Base-by-base conservation (phyloP, 2,797 vertebrate species). In the Coregonus suidteri region DNA sequence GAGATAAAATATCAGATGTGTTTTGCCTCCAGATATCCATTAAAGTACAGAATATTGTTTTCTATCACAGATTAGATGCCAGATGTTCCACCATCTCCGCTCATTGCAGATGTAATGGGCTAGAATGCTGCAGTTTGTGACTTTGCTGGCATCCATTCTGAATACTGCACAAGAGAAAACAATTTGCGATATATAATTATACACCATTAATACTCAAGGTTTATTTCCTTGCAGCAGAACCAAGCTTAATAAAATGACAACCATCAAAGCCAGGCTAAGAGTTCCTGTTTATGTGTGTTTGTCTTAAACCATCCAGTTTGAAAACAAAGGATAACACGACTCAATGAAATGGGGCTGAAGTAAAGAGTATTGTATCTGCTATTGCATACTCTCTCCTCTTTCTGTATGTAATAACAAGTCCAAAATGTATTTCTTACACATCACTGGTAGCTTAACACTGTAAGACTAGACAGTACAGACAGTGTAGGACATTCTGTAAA, bases 41-140 rank as follows among this genome's bases (percentile, higher is more conserved):
- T 25, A 25, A 25, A 96, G 93, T 94, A 91, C 93, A 94, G 95
- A 95, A 95, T 94, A 95, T 95, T 94, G 93, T 95, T 96, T 95
- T 97, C 95, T 95, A 95, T 96, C 96, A 95, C 96, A 95, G 96
- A 96, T 95, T 93, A 96, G 95, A 96, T 94, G 94, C 96, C 97
- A 98, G 97, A 97, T 98, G 97, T 98, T 97, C 96, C 94, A 93
- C 95, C 94, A 96, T 96, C 95, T 96, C 96, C 96, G 96, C 96
- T 98, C 97, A 97, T 97, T 97, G 96, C 96, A 96, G 97, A 97
- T 96, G 97, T 97, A 98, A 98, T 98, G 25, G 25, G 25, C 25
- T 25, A 25, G 25, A 25, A 25, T 25, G 25, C 25, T 25, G 25
- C 25, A 25, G 25, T 25, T 25, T 25, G 96, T 94, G 96, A 95